A percentile compares a stretch with the other conserved stretches of the same genome.
phyloP scores from a whole-genome alignment of 2,888 invertebrate species.

The Boloria selene region DNA sequence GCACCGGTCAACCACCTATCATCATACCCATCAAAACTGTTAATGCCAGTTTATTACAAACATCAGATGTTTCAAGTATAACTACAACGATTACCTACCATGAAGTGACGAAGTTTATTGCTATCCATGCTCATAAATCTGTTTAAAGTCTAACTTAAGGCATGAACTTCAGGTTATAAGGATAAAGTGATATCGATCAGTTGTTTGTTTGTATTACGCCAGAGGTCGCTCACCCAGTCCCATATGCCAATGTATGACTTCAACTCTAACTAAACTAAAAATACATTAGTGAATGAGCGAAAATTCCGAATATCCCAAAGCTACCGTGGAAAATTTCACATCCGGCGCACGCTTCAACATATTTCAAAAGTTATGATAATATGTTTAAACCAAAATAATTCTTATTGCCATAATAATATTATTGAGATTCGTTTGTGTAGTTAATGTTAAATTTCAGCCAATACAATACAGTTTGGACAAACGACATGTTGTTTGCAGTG shows the following conservation, averaged over 20 bases:
- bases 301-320: conserved; percentile 53
- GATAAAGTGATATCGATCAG: conserved; percentile 61
- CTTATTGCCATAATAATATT: conserved; percentile 13
- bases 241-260: conserved; percentile 66
- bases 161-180: conserved; percentile 27
- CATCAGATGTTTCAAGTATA: neutral
- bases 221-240: conserved; percentile 70
- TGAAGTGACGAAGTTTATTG: conserved; percentile 4
- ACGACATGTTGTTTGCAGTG: conserved; percentile 30
- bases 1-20: too few species aligned
- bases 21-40: too few species aligned
- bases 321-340: conserved; percentile 73
- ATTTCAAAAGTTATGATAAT: conserved; percentile 8
- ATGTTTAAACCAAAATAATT: conserved; percentile 26
- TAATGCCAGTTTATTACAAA: neutral
- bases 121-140: neutral
- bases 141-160: conserved; percentile 2
- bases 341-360: conserved; percentile 49
- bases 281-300: conserved; percentile 60
- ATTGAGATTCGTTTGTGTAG: conserved; percentile 18
- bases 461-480: conserved; percentile 36
- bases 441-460: conserved; percentile 35
- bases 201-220: conserved; percentile 69
- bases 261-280: conserved; percentile 59
- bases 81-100: neutral